Conservation (phyloP, 2,797 vertebrate genomes). For the Labeo calbasu region DNA sequence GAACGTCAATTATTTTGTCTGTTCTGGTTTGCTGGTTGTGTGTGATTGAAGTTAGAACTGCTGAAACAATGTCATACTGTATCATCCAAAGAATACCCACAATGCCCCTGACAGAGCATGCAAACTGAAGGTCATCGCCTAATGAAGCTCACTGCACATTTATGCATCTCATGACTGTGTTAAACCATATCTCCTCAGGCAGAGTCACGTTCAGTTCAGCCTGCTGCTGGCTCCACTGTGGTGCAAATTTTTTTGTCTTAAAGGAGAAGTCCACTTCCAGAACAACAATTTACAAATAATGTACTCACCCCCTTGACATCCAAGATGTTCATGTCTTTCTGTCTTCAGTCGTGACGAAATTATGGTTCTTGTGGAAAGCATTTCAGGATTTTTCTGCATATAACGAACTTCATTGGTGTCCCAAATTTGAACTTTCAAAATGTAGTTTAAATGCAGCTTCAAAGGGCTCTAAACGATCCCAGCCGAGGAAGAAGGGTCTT, state of each 20-base stretch:
- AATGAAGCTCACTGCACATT: constrained; percentile 32
- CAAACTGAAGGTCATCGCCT: constrained; percentile 37
- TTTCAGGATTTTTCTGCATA: too few species aligned
- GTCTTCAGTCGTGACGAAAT: too few species aligned
- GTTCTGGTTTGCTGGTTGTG: not conserved
- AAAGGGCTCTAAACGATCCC: too few species aligned
- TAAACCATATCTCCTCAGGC: constrained; percentile 35
- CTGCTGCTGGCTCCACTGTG: not conserved
- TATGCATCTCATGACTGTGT: constrained; percentile 26
- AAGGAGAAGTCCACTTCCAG: too few species aligned
- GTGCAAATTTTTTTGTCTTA: not conserved
- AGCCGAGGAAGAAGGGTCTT: too few species aligned
- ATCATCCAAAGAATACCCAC: constrained; percentile 11
- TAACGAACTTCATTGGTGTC: too few species aligned
- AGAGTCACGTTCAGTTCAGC: constrained; percentile 17
- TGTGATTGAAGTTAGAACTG: not conserved
- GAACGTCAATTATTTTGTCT: not conserved
- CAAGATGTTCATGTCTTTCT: too few species aligned
- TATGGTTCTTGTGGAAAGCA: too few species aligned
- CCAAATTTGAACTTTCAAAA: too few species aligned
- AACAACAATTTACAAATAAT: too few species aligned
- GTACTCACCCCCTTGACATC: too few species aligned
- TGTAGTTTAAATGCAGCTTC: too few species aligned
- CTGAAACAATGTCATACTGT: not conserved
- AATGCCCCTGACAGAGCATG: constrained; percentile 18